Conservation (phyloP, 1,140 invertebrate species). For the Apis cerana region DNA sequence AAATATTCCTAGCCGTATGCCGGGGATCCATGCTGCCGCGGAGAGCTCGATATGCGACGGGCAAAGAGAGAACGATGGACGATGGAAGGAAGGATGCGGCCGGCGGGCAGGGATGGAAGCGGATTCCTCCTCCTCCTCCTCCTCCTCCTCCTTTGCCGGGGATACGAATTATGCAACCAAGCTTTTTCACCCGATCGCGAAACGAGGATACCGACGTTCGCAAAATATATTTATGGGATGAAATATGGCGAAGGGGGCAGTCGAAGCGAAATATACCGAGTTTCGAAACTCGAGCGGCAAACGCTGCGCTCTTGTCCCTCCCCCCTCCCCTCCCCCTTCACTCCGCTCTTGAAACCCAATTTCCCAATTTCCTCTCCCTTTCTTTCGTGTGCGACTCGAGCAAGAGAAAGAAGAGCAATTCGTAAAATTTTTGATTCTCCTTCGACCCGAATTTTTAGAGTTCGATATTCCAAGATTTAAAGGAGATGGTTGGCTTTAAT, state of each 20-base stretch:
- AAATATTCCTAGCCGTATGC: slow-evolving; percentile 69
- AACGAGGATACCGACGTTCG: slow-evolving; percentile 8
- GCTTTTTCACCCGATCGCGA: slow-evolving; percentile 40
- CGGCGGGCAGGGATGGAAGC: slow-evolving; percentile 35
- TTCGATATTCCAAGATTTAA: no score
- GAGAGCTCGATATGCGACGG: slow-evolving; percentile 48
- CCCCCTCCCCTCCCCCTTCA: no score
- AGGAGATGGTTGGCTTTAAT: slow-evolving; percentile 35
- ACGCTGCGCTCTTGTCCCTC: background rate
- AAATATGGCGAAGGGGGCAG: slow-evolving; percentile 23
- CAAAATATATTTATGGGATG: slow-evolving; percentile 30
- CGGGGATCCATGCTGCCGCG: slow-evolving; percentile 51
- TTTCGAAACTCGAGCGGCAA: background rate
- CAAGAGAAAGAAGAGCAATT: no score
- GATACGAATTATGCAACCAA: slow-evolving; percentile 37
- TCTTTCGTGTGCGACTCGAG: no score
- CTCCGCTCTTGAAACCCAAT: no score
- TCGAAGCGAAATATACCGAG: slow-evolving; percentile 33
- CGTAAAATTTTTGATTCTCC: no score
- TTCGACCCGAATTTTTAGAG: no score
- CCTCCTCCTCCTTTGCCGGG: no score
- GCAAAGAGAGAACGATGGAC: slow-evolving; percentile 44
- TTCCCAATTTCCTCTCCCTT: no score
- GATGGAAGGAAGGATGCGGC: slow-evolving; percentile 22
- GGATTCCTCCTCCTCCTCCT: background rate